These are phyloP conservation scores for Antitype chi DNA, from an alignment of 2,888 invertebrate genomes.

Conservation along the genomic window DNA sequence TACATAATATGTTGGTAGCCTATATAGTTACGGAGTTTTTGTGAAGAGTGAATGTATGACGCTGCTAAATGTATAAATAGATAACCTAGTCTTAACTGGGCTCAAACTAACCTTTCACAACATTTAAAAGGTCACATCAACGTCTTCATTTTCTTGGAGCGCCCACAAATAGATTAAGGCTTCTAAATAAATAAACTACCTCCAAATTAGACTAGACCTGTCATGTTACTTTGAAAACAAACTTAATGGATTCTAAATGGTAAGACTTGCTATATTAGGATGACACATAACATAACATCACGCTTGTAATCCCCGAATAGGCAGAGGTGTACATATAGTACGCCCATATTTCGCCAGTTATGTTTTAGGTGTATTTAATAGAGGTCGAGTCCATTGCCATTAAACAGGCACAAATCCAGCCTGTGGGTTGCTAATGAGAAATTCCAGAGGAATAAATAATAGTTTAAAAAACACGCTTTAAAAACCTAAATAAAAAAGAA, in stretches of 20 bases:
- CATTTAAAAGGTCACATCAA: constrained; percentile 43
- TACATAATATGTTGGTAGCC: neutral
- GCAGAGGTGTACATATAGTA: too few species aligned
- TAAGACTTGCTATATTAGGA: neutral
- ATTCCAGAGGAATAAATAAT: too few species aligned
- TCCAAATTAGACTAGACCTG: constrained; percentile 34
- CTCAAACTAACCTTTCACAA: constrained; percentile 29
- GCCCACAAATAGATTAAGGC: constrained; percentile 60
- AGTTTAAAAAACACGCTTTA: too few species aligned
- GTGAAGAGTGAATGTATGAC: neutral
- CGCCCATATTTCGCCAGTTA: too few species aligned
- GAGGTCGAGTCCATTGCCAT: too few species aligned
- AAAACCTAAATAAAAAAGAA: too few species aligned
- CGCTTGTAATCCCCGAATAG: too few species aligned
- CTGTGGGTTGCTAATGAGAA: too few species aligned
- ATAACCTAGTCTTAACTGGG: neutral
- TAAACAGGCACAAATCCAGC: too few species aligned
- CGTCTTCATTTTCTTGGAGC: constrained; percentile 50
- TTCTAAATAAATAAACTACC: constrained; percentile 65
- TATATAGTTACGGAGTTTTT: neutral
- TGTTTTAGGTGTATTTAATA: too few species aligned
- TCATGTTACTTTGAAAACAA: constrained; percentile 36
- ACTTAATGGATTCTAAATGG: constrained; percentile 30
- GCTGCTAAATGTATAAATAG: neutral
- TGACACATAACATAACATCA: too few species aligned